phyloP scores from a whole-genome alignment of 2,797 vertebrate species.

The Intellagama lesueurii region DNA sequence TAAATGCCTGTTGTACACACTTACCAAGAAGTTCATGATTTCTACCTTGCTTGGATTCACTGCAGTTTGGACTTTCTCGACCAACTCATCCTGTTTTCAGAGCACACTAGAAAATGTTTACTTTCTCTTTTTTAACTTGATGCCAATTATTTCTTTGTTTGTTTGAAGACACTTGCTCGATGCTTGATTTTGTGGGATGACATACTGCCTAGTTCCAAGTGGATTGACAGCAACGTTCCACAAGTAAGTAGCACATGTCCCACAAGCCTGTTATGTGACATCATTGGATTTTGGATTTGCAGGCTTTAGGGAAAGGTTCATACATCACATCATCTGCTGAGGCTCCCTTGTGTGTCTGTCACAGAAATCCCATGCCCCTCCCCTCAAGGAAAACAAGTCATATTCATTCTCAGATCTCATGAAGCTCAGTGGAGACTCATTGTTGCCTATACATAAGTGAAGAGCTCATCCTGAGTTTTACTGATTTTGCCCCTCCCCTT shows the following conservation, averaged over 20 bases:
- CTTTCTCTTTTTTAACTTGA: not conserved
- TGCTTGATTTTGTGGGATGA: constrained; percentile 99
- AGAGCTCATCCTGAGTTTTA: not conserved
- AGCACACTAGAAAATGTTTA: no score
- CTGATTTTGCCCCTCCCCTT: not conserved
- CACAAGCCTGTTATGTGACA: not conserved
- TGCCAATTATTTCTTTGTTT: constrained; percentile 37
- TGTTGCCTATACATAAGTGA: not conserved
- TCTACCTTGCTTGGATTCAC: no score
- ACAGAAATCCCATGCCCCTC: not conserved
- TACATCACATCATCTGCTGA: not conserved
- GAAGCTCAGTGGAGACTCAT: not conserved
- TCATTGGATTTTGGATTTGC: not conserved
- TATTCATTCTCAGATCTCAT: no score
- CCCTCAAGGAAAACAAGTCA: no score
- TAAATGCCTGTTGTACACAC: no score
- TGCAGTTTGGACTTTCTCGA: not conserved
- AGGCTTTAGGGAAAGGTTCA: not conserved
- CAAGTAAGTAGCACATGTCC: constrained; percentile 81
- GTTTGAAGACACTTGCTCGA: constrained; percentile 90
- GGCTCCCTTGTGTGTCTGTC: not conserved
- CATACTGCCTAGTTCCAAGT: constrained; percentile 93
- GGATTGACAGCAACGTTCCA: constrained; percentile 97
- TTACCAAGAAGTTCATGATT: no score
- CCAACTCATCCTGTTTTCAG: not conserved